phyloP scores from a whole-genome alignment of 2,797 vertebrate species.

The Gymnoscopelus braueri region DNA sequence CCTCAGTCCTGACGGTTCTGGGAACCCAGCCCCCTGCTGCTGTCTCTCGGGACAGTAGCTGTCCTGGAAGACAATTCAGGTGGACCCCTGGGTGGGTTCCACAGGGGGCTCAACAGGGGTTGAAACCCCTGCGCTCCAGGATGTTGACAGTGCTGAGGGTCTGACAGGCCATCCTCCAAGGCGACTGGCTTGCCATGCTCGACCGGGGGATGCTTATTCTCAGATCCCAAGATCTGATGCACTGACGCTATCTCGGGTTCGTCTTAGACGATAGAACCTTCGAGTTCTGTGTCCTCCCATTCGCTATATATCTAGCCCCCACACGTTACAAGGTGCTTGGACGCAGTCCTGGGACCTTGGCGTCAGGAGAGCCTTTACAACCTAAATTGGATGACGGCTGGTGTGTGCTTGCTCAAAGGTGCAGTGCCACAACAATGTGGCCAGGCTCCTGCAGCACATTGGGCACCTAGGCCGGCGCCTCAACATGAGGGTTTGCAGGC shows the following conservation, averaged over 20 bases:
- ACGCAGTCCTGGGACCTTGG: background rate
- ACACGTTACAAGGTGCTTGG: background rate
- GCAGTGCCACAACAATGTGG: background rate
- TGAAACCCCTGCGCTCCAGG: no score
- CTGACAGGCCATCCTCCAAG: no score
- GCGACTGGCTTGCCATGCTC: no score
- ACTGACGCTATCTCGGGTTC: background rate
- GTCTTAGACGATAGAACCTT: background rate
- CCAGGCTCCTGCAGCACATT: background rate
- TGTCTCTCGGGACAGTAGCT: no score
- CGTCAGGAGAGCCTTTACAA: background rate
- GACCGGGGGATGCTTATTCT: no score
- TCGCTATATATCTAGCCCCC: background rate
- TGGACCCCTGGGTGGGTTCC: no score
- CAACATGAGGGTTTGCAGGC: background rate
- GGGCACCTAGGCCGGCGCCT: background rate
- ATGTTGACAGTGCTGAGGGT: no score
- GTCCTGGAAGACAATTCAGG: no score
- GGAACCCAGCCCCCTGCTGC: no score
- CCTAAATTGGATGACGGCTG: slow-evolving; percentile 5
- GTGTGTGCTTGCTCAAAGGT: background rate
- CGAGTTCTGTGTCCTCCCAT: slow-evolving; percentile 4
- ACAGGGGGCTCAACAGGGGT: no score
- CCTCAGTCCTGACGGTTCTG: no score
- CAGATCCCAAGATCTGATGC: no score